phyloP scores from a whole-genome alignment of 2,113 vertebrate species.

The Pao palembangensis region DNA sequence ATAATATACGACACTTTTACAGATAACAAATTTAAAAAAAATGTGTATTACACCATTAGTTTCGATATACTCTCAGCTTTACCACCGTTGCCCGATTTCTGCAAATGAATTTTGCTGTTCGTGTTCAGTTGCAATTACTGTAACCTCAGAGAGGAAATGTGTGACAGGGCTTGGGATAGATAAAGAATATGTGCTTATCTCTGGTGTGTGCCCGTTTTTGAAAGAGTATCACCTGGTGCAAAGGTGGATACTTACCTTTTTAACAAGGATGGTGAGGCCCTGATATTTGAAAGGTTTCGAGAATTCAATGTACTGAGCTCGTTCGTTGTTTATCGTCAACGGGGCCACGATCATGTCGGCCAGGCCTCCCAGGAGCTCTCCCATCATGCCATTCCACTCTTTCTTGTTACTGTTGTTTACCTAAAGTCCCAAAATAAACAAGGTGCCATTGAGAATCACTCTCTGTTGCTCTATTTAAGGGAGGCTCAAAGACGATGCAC shows the following conservation, averaged over 20 bases:
- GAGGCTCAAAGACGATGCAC: neutral
- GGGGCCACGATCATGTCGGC: slow-evolving; percentile 99
- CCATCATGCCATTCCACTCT: slow-evolving; percentile 99
- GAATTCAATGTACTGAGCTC: slow-evolving; percentile 98
- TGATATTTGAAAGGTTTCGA: slow-evolving; percentile 99
- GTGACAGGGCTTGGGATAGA: no score
- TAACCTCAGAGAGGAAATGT: no score
- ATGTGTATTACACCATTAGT: neutral
- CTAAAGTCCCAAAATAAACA: slow-evolving; percentile 62
- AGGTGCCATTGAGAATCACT: slow-evolving; percentile 16
- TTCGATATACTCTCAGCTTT: neutral
- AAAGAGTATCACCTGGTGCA: neutral
- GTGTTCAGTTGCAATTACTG: no score
- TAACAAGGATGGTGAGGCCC: slow-evolving; percentile 97
- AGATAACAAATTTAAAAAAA: neutral
- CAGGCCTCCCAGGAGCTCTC: slow-evolving; percentile 92
- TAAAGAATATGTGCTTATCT: no score
- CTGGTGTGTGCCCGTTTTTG: neutral
- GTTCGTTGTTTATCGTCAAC: slow-evolving; percentile 96
- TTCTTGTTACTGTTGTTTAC: slow-evolving; percentile 99
- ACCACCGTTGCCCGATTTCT: no score
- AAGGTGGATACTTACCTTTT: slow-evolving; percentile 81
- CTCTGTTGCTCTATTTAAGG: neutral
- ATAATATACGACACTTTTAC: neutral
- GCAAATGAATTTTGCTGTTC: no score